Evolutionary conservation across 2,113 vertebrate species (phyloP).

Genomic region (Rhineura floridana): DNA sequence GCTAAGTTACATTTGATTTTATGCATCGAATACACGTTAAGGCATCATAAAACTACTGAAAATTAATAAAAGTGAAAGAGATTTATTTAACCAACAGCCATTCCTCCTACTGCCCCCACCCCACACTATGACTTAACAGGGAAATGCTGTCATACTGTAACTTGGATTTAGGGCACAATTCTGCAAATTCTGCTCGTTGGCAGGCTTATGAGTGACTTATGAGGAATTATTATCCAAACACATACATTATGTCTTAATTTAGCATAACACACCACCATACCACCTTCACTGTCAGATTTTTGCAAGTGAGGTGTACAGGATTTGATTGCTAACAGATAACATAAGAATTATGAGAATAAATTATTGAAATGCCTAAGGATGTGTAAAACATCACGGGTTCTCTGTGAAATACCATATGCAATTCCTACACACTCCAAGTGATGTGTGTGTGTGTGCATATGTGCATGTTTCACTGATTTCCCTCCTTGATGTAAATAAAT

Average conservation of each 20-base stretch:
- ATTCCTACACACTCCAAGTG: slow-evolving; percentile 28
- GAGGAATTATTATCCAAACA: slow-evolving; percentile 24
- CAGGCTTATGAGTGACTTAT: background rate
- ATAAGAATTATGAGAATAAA: slow-evolving; percentile 43
- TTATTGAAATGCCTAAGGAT: slow-evolving; percentile 7
- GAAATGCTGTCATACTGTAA: background rate
- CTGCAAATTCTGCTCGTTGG: background rate
- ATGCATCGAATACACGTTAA: background rate
- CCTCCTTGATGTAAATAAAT: background rate
- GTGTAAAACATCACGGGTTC: slow-evolving; percentile 20
- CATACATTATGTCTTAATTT: slow-evolving; percentile 10
- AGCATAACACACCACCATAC: slow-evolving; percentile 6
- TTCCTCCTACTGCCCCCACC: too few species aligned
- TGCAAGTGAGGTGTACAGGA: slow-evolving; percentile 12
- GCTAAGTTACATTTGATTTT: background rate
- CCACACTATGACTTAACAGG: background rate
- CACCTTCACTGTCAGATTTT: background rate
- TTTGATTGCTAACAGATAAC: slow-evolving; percentile 11
- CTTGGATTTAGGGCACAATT: background rate
- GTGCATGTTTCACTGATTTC: slow-evolving; percentile 30
- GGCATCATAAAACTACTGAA: background rate
- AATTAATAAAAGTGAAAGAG: background rate
- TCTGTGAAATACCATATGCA: slow-evolving; percentile 25
- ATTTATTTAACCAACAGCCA: background rate
- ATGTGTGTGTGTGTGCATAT: background rate